Base-by-base conservation (phyloP, 1,140 invertebrate species). In the Bombus pyrosoma region DNA sequence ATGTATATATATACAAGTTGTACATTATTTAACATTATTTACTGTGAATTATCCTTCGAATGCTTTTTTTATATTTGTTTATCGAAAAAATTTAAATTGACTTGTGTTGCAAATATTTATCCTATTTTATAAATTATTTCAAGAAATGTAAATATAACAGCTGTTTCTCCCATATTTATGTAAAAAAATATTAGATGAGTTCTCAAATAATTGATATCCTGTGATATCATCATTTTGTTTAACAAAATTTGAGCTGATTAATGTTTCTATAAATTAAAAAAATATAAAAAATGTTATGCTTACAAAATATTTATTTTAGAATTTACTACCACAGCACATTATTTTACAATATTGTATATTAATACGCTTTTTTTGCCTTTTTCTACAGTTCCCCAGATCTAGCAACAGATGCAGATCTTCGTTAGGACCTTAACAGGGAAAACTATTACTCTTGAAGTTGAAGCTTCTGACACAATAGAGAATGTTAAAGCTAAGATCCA, bases 41-140 rank as follows among this genome's bases (percentile, higher is more conserved):
- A 9, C 0, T 25, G 22, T 43, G 28, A 25, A 3, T 28, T 12
- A 37, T 1, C 25, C 43, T 83, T 76, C 1, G 13, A 74, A 37
- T 0, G 32, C 1, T 76, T 53, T 9, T 9, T 76, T 1, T 74
- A 13, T 47, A 28, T 6, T 53, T 25, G 0, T 5, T 37, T 76
- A 68, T 47, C 1, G n/a, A 18, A 47, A 15, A 28, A 13, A 37
- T 22, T 39, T 66, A 4, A 2, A 37, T n/a, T 39, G 13, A n/a
- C 28, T 66, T 83, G 32, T 1, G 59, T 83, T 66, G 32, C 41
- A 64, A 66, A 32, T 75, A 53, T 74, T n/a, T 75, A 53, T 0
- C 1, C 18, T 53, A 18, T 74, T 18, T 22, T 83, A 5, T 83
- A 83, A 83, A 68, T 83, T 83, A 66, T 41, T 76, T 53, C 25